Conservation (phyloP, 2,113 vertebrate species). For the Ptyas mucosa region DNA sequence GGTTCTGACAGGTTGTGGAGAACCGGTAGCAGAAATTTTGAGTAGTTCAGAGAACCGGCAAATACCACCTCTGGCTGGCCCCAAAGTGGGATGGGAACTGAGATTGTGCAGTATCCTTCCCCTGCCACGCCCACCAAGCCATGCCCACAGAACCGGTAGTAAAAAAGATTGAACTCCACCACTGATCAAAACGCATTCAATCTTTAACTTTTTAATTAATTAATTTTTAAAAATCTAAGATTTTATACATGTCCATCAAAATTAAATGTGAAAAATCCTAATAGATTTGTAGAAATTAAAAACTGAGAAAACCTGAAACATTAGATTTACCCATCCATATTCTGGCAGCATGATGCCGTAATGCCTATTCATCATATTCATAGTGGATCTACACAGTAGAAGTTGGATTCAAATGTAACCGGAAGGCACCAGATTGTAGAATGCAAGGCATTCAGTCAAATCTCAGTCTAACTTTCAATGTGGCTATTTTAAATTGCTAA, state of each 20-base stretch:
- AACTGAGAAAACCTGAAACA: neutral
- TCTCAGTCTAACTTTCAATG: neutral
- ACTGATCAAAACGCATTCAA: neutral
- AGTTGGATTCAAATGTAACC: neutral
- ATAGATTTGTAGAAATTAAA: neutral
- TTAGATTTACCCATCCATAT: neutral
- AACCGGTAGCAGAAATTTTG: no score
- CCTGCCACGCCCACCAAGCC: no score
- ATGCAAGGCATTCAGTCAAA: neutral
- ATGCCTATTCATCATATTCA: neutral
- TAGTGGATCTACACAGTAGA: neutral
- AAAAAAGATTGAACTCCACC: no score
- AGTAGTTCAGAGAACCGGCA: no score
- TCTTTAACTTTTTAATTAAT: neutral
- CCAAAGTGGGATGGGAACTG: no score
- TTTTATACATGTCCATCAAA: neutral
- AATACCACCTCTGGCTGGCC: no score
- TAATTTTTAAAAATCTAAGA: neutral
- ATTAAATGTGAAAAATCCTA: neutral
- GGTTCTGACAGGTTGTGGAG: no score
- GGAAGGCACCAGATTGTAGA: neutral
- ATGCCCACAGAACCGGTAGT: no score
- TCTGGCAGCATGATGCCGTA: neutral
- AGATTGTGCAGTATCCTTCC: no score
- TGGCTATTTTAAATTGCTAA: neutral